Evolutionary conservation across 2,888 invertebrate species (phyloP).

Genomic region (Pollenia amentaria): DNA sequence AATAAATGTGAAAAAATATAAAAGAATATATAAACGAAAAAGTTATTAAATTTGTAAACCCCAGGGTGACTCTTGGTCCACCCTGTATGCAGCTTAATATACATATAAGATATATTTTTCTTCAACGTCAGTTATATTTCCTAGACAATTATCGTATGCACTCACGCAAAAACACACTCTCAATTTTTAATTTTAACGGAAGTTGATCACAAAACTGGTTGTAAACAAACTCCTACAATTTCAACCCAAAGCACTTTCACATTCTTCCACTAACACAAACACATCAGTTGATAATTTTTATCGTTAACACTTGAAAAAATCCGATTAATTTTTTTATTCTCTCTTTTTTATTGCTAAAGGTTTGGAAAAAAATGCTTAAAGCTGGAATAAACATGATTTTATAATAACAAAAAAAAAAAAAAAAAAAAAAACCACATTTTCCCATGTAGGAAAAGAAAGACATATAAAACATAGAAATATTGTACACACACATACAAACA

Average conservation of each 20-base stretch:
- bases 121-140: conserved; percentile 4
- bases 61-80: too few relatives aligned
- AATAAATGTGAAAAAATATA: too few relatives aligned
- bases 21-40: too few relatives aligned
- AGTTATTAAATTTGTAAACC: too few relatives aligned
- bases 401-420: conserved; percentile 9
- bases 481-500: background rate
- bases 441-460: background rate
- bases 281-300: conserved; percentile 67
- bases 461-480: conserved; percentile 4
- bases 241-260: conserved; percentile 26
- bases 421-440: conserved; percentile 60
- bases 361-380: conserved; percentile 37
- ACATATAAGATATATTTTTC: background rate
- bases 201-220: conserved; percentile 8
- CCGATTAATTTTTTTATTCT: conserved; percentile 34
- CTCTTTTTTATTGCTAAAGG: conserved; percentile 11
- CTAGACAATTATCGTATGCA: conserved; percentile 13
- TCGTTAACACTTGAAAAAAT: conserved; percentile 67
- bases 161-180: conserved; percentile 15
- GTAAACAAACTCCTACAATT: conserved; percentile 3
- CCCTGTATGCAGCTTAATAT: background rate
- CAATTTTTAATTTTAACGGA: conserved; percentile 30
- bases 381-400: conserved; percentile 21
- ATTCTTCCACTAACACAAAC: conserved; percentile 51